Percentiles rank a stretch among this genome's conserved stretches.
phyloP scores from a whole-genome alignment of 1,140 invertebrate species.

The Himalopsyche phryganea region DNA sequence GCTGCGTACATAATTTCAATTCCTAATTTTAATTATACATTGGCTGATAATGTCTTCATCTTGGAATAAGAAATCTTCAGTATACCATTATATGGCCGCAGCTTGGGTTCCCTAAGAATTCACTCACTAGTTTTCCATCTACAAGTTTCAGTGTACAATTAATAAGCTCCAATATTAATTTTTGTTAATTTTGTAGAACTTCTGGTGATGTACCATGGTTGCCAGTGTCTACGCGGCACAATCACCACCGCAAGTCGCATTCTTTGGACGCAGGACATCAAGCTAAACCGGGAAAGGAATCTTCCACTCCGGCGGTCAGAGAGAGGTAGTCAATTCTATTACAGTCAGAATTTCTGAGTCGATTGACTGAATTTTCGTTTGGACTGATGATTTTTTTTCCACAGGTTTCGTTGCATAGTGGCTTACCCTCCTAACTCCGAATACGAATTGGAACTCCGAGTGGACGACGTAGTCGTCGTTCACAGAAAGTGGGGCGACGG shows the following conservation, averaged over 20 bases:
- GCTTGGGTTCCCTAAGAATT: too few species aligned
- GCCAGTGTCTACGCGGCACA: background rate
- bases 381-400: conserved; percentile 31
- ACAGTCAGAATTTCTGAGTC: too few species aligned
- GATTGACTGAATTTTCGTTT: too few species aligned
- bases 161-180: too few species aligned
- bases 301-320: conserved; percentile 52
- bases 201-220: conserved; percentile 10
- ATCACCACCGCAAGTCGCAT: conserved; percentile 73
- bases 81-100: too few species aligned
- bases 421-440: conserved; percentile 94
- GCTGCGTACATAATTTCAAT: too few species aligned
- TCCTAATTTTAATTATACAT: too few species aligned
- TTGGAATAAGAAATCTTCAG: too few species aligned
- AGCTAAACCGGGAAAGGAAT: conserved; percentile 39
- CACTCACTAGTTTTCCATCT: too few species aligned
- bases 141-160: too few species aligned
- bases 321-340: conserved; percentile 61
- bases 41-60: too few species aligned
- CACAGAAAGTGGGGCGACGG: conserved; percentile 91
- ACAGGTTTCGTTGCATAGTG: conserved; percentile 82
- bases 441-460: conserved; percentile 82
- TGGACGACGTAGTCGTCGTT: conserved; percentile 89
- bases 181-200: background rate
- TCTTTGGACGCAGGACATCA: conserved; percentile 67